Evolutionary conservation across 2,113 vertebrate genomes (phyloP).

Genomic region (Hipposideros armiger): DNA sequence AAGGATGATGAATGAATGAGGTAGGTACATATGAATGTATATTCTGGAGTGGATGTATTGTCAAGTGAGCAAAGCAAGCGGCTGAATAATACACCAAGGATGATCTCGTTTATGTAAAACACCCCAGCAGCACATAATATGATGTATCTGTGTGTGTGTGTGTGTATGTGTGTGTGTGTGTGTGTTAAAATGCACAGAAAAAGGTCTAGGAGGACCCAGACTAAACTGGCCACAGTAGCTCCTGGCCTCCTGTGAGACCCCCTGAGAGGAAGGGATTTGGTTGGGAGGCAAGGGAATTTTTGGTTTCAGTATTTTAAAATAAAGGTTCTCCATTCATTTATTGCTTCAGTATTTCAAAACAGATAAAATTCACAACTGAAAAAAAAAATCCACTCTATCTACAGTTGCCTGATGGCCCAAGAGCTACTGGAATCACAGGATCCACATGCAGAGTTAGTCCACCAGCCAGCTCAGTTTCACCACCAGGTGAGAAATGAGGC

Average conservation of each 20-base stretch:
- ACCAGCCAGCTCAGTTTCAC: background rate
- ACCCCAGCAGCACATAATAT: background rate
- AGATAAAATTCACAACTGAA: background rate
- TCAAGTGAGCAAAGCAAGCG: background rate
- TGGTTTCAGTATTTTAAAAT: background rate
- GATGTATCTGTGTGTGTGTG: background rate
- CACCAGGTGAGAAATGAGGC: background rate
- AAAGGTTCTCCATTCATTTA: background rate
- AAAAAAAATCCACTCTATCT: background rate
- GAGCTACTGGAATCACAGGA: background rate
- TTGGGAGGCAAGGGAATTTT: background rate
- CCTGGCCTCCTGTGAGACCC: background rate
- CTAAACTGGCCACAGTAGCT: background rate
- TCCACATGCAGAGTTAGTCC: background rate
- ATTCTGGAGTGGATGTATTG: background rate
- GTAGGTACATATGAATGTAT: no score
- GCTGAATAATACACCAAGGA: background rate
- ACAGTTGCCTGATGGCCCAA: background rate
- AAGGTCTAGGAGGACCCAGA: background rate
- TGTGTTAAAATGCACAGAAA: background rate
- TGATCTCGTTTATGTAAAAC: background rate
- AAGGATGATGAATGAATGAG: background rate
- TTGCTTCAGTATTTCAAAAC: conserved; percentile 11
- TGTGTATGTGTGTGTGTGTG: background rate
- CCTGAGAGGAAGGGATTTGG: background rate